Evolutionary conservation across 2,113 vertebrate genomes (phyloP), one percentile per base, ranked within the genome.

Genomic region (Willisornis vidua): DNA sequence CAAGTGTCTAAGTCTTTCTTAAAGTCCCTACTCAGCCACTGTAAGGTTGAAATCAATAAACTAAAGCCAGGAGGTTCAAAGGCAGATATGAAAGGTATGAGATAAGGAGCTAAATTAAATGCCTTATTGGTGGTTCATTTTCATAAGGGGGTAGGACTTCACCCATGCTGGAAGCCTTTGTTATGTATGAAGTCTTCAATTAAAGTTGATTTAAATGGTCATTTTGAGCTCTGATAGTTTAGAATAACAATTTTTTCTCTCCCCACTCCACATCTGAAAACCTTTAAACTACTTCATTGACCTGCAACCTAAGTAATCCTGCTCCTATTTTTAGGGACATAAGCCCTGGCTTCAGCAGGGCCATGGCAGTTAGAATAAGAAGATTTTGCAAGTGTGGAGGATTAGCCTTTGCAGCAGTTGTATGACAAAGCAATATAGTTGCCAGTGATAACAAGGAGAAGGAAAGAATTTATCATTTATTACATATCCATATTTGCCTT

Each of bases 321-420:
- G 85, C 75, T 97, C 97, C 98, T 98, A 98, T 98, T 98, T 98
- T 98, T 98, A 98, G 97, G 66, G 87, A 87, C 91, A 72, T 98
- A 98, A 98, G 94, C 96, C 97, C 85, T 87, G 77, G 97, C 97
- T 98, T 98, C 97, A 96, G 96, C 96, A 97, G 85, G 92, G 95
- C 94, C 59, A 41, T 93, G 94, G 95, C 97, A 94, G 97, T 91
- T 89, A 90, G 96, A 98, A 95, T 98, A 98, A 98, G 98, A 97
- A 98, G 98, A 97, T 98, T 97, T 97, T 97, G 85, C 95, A 98
- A 98, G 96, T 97, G 97, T 96, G 96, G 95, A 96, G 97, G 98
- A 98, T 98, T 98, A 98, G 96, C 92, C 49, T 94, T 91, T 76
- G 90, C 89, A 95, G 94, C 93, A 94, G 90, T 97, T 97, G 89